Conservation (phyloP, 2,888 invertebrate species). For the Villa cingulata region DNA sequence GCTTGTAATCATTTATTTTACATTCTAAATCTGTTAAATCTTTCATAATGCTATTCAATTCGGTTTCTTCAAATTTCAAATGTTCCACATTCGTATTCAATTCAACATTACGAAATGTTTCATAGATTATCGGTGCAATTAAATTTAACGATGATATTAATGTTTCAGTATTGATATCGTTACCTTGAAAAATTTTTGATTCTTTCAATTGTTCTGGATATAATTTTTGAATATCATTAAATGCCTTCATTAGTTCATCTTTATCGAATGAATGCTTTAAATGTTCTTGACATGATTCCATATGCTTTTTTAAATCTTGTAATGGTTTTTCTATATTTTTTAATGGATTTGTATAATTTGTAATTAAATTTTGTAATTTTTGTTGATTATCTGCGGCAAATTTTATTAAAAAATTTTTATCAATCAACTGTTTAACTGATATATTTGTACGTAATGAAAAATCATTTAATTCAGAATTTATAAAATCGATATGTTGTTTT, state of each 20-base stretch:
- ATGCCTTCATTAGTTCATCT: conserved; percentile 19
- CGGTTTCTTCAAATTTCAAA: not conserved
- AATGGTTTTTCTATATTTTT: conserved; percentile 13
- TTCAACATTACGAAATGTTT: not conserved
- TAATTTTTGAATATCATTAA: conserved; percentile 16
- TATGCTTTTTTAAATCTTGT: conserved; percentile 19
- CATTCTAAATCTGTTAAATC: conserved; percentile 23
- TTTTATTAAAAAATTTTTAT: not conserved
- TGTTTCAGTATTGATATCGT: conserved; percentile 9
- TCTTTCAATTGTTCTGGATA: conserved; percentile 9
- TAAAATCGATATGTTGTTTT: not conserved
- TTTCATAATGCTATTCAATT: not conserved
- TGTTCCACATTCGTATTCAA: not conserved
- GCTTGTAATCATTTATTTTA: conserved; percentile 20
- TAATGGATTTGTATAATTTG: conserved; percentile 9
- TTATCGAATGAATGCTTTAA: conserved; percentile 21
- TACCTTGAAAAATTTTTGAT: not conserved
- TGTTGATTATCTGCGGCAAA: conserved; percentile 15
- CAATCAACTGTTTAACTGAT: not conserved
- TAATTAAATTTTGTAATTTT: conserved; percentile 15
- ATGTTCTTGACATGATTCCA: conserved; percentile 25
- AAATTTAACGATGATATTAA: conserved; percentile 5
- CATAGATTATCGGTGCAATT: conserved; percentile 2
- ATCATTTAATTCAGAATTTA: not conserved
- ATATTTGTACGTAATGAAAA: not conserved